phyloP scores from a whole-genome alignment of 2,113 vertebrate genomes.

The Eubucco bourcierii region DNA sequence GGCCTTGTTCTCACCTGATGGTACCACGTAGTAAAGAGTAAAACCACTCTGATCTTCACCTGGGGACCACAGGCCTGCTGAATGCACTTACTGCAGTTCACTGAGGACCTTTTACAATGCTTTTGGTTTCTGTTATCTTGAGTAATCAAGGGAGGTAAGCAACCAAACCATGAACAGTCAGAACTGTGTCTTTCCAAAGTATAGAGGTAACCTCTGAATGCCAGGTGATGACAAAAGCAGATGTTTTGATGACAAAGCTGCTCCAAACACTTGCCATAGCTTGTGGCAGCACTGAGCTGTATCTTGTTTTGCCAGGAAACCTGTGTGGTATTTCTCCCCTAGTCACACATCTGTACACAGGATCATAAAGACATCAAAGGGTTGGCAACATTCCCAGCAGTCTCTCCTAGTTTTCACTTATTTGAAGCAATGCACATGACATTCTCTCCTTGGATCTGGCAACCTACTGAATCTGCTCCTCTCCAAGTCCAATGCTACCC shows the following conservation, averaged over 20 bases:
- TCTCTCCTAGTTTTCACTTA: background rate
- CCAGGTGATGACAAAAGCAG: background rate
- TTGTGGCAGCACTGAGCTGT: background rate
- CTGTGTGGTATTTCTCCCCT: background rate
- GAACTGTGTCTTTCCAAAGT: background rate
- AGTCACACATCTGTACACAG: accelerated
- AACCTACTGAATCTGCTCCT: too few relatives aligned
- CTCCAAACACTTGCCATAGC: background rate
- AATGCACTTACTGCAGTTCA: background rate
- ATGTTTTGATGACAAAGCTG: background rate
- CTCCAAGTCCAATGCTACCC: background rate
- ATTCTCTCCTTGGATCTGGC: too few relatives aligned
- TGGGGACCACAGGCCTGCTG: background rate
- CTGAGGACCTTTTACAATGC: background rate
- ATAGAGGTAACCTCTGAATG: background rate
- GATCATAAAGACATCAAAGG: background rate
- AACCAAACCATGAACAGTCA: background rate
- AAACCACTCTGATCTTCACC: background rate
- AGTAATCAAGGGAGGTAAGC: background rate
- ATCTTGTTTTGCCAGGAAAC: background rate
- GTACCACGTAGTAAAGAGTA: background rate
- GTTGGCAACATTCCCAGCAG: too few relatives aligned
- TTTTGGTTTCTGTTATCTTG: background rate
- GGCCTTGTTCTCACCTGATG: background rate
- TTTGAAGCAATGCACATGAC: background rate